Percentiles rank a stretch among this genome's conserved stretches.
Evolutionary conservation across 2,888 invertebrate species (phyloP).

Genomic region (Eupithecia inturbata): DNA sequence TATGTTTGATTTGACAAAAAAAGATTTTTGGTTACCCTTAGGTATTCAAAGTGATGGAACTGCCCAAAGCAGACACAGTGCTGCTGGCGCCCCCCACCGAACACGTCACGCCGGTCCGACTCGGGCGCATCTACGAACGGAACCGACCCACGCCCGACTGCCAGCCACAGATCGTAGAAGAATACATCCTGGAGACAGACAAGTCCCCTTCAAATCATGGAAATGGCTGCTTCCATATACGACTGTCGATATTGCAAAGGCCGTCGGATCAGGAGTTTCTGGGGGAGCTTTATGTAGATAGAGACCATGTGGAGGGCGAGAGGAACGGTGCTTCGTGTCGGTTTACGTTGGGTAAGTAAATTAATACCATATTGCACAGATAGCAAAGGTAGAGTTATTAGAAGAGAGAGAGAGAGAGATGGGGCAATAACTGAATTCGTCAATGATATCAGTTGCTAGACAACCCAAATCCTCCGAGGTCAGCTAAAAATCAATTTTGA

Average conservation of each 20-base stretch:
- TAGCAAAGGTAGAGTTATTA: too few relatives aligned
- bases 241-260: constrained; percentile 93
- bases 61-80: constrained; percentile 86
- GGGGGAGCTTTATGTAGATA: constrained; percentile 95
- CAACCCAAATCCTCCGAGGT: too few relatives aligned
- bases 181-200: constrained; percentile 95
- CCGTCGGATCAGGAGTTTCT: constrained; percentile 94
- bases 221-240: constrained; percentile 91
- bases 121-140: constrained; percentile 84
- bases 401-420: too few relatives aligned
- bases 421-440: too few relatives aligned
- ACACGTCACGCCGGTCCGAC: constrained; percentile 64
- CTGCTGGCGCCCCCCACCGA: constrained; percentile 83
- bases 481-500: too few relatives aligned
- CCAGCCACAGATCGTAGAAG: constrained; percentile 92
- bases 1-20: neutral
- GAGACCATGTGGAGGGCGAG: constrained; percentile 90
- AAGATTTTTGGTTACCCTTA: constrained; percentile 48
- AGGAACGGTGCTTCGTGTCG: constrained; percentile 92
- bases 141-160: constrained; percentile 88
- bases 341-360: constrained; percentile 85
- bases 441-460: too few relatives aligned
- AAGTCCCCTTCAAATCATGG: constrained; percentile 85
- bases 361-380: neutral
- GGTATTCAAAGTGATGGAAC: constrained; percentile 86